Evolutionary conservation across 1,140 invertebrate species (phyloP), one percentile per base, ranked within the genome.

Genomic region (Agrypnia vestita): DNA sequence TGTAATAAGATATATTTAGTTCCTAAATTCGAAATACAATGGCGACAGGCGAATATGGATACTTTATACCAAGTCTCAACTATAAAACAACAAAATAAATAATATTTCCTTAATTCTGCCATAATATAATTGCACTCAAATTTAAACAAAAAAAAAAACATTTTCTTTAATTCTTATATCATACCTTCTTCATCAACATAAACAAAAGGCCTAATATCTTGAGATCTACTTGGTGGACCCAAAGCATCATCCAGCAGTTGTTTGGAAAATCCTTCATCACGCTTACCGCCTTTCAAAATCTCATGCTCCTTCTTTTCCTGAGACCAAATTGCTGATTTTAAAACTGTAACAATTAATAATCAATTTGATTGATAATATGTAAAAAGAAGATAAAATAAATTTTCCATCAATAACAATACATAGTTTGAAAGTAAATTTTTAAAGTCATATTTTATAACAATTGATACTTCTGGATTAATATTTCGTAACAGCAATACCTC

Each of bases 171-270:
- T 77, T 81, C 67, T 67, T 76, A 25, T 25, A 47, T 62, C 19
- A 75, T 77, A 78, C 79, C 77, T 12, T 76, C 73, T 19, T 59
- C 55, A 59, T 75, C 55, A 12, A 61, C 59, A 75, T 59, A 59
- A 11, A 59, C 35, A 4, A 61, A 46, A 15, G 19, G n/a, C 0
- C 46, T 46, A 12, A 47, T 35, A 17, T 73, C 21, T n/a, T 15
- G 49, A 13, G 73, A 76, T 43, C 12, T 76, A 46, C 19, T 61
- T 4, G 55, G 25, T 43, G 55, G 43, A 9, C 53, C 55, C 44
- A 76, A 44, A 46, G 51, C 73, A 19, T 19, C 73, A 44, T 76
- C 17, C 35, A 76, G 17, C 19, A 73, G 21, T 73, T 73, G 69
- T 15, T 73, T 15, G 21, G 47, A 25, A 35, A 73, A 73, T 73